These are phyloP conservation scores for Oedothorax gibbosus DNA, from an alignment of 1,140 invertebrate species.

Conservation along the genomic window DNA sequence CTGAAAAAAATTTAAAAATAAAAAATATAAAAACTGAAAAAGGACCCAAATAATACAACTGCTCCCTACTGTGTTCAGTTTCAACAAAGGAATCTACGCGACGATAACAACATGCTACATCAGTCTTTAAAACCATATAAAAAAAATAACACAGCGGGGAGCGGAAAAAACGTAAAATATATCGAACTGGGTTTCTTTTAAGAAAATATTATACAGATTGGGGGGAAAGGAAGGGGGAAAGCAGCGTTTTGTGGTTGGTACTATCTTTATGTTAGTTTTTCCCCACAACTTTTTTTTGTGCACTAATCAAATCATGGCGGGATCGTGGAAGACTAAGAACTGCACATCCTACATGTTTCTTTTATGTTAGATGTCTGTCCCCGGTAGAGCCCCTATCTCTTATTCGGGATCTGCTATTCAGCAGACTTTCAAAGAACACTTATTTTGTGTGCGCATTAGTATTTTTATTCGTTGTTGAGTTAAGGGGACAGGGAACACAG, in stretches of 20 bases:
- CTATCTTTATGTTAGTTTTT: slow-evolving; percentile 60
- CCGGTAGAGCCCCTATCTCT: slow-evolving; percentile 51
- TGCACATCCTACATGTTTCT: slow-evolving; percentile 35
- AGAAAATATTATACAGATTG: slow-evolving; percentile 56
- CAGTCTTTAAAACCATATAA: slow-evolving; percentile 8
- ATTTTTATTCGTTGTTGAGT: too few species aligned
- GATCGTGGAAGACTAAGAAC: slow-evolving; percentile 51
- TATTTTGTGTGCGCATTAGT: too few species aligned
- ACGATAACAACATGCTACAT: slow-evolving; percentile 52
- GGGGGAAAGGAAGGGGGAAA: slow-evolving; percentile 12
- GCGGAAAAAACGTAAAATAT: slow-evolving; percentile 45
- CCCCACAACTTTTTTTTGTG: slow-evolving; percentile 42
- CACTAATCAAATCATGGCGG: slow-evolving; percentile 53
- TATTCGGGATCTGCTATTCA: too few species aligned
- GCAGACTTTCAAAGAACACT: too few species aligned
- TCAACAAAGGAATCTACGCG: slow-evolving; percentile 44
- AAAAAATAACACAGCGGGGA: neutral
- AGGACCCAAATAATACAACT: slow-evolving; percentile 27
- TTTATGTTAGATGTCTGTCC: slow-evolving; percentile 48
- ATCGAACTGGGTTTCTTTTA: slow-evolving; percentile 58
- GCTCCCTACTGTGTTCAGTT: slow-evolving; percentile 8
- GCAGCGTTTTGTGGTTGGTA: slow-evolving; percentile 54
- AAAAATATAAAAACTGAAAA: slow-evolving; percentile 15
- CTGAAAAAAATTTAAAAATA: neutral
- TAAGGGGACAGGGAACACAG: too few species aligned